Percentiles rank a stretch among this genome's conserved stretches.
These are phyloP conservation scores for Amazona guildingii DNA, from an alignment of 2,113 vertebrate species.

Conservation along the genomic window DNA sequence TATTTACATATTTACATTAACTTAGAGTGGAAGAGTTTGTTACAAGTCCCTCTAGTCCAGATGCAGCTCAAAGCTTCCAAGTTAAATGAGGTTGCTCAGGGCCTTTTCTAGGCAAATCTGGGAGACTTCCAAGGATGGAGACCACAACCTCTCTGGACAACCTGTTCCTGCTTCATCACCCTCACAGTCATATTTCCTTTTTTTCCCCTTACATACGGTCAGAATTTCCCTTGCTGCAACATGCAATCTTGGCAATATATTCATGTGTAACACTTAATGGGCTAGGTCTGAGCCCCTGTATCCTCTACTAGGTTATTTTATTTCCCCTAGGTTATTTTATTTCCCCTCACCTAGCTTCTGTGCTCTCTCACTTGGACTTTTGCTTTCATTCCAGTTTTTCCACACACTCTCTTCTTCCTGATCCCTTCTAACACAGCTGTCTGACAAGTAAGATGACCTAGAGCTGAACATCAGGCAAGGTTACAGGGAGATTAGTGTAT, in stretches of 20 bases:
- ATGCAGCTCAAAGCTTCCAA: not conserved
- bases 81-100: not conserved
- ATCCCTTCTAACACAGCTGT: not conserved
- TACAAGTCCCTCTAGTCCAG: not conserved
- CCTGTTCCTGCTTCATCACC: not conserved
- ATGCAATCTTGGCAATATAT: not conserved
- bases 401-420: not conserved
- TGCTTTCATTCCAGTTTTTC: not conserved
- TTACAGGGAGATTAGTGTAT: not conserved
- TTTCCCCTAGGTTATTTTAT: not conserved
- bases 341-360: not conserved
- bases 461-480: not conserved
- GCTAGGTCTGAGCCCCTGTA: not conserved
- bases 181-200: not conserved
- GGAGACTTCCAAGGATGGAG: not conserved
- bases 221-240: not conserved
- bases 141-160: not conserved
- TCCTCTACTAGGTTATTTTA: not conserved
- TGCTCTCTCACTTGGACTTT: not conserved
- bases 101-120: not conserved
- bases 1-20: not conserved
- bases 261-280: not conserved
- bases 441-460: not conserved
- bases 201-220: not conserved
- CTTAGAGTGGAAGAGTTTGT: not conserved